Base-by-base conservation (phyloP, 2,888 invertebrate species). In the Parnassius orleans region DNA sequence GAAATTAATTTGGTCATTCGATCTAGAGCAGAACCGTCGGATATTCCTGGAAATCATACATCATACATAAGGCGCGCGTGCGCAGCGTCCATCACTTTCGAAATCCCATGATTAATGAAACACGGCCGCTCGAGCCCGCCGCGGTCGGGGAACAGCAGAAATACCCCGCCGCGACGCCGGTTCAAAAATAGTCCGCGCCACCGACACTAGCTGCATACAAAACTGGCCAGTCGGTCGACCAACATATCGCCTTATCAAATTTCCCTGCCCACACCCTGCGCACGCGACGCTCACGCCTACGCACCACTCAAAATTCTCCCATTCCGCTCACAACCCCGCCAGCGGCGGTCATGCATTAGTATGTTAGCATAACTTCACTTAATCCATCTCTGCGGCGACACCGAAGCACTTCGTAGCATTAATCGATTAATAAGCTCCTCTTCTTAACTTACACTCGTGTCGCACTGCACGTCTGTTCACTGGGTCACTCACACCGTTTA, bases 211-310 rank as follows among this genome's bases (percentile, higher is more conserved):
- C 77, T 86, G 87, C 90, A 89, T 90, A 91, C 90, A 90, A 90
- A 91, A 88, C 87, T 84, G 89, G 90, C 81, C 72, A 81, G 77
- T 73, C 73, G 67, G 69, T 71, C 78, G 74, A 72, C 80, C 71
- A 69, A 71, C 79, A 80, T 72, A 78, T 75, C 81, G 87, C 82
- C 88, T 91, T 91, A 91, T 91, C 90, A 89, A 90, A 90, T 91
- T 91, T 90, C 90, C 78, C 86, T 80, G 77, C 90, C 88, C 85
- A 87, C 87, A 78, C 79, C 75, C 79, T 71, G 62, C 66, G 64
- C 53, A 74, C 71, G 83, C 84, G 75, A 53, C 53, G 46, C 53
- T 46, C 54, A 41, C 61, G 59, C 59, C 74, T 84, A 83, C 85
- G 81, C 84, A 75, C 65, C 86, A 74, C 75, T 67, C 69, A 61